A percentile compares a stretch with the other conserved stretches of the same genome.
Conservation (phyloP, 2,113 vertebrate genomes). For the Sceloporus undulatus region DNA sequence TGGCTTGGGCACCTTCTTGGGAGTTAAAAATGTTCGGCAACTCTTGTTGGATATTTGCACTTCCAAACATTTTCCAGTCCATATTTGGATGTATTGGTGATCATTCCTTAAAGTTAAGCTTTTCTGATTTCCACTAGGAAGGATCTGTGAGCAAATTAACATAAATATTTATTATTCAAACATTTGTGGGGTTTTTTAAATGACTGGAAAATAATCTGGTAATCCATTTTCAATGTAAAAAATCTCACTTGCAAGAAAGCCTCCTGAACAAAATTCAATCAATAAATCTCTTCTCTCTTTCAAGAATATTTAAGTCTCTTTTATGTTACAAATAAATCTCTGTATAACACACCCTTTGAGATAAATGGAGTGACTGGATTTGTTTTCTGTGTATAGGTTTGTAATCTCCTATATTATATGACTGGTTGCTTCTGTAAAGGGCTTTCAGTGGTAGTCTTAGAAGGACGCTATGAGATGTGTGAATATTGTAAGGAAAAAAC, state of each 20-base stretch:
- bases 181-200: background rate
- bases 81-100: slow-evolving; percentile 70
- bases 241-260: background rate
- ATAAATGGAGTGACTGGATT: background rate
- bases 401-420: background rate
- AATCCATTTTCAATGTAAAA: background rate
- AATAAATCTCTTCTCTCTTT: background rate
- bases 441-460: background rate
- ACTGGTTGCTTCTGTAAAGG: background rate
- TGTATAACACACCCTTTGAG: background rate
- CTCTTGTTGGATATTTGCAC: slow-evolving; percentile 62
- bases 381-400: slow-evolving; percentile 4
- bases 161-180: slow-evolving; percentile 14
- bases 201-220: slow-evolving; percentile 52
- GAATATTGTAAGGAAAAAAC: background rate
- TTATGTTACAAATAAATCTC: background rate
- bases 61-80: slow-evolving; percentile 70
- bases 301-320: background rate
- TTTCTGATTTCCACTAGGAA: slow-evolving; percentile 51
- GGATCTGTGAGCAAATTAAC: slow-evolving; percentile 50
- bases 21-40: slow-evolving; percentile 60
- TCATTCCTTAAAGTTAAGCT: slow-evolving; percentile 69
- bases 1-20: slow-evolving; percentile 64
- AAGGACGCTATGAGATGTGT: background rate
- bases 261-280: slow-evolving; percentile 23